A percentile compares a stretch with the other conserved stretches of the same genome.
phyloP scores from a whole-genome alignment of 1,140 invertebrate genomes.

The Neotoxoptera formosana region DNA sequence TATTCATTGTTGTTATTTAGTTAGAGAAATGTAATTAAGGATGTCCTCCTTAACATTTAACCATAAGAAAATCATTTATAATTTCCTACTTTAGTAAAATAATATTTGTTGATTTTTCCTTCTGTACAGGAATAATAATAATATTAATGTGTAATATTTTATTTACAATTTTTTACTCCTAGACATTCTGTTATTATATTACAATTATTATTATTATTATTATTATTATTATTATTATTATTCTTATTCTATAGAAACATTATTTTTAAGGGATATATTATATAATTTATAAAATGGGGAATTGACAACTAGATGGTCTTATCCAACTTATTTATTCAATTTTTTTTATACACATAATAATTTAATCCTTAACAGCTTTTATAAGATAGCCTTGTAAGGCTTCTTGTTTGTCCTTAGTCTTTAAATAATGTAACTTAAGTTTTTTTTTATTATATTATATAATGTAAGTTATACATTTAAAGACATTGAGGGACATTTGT shows the following conservation, averaged over 20 bases:
- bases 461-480: constrained; percentile 58
- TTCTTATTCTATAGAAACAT: constrained; percentile 51
- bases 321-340: constrained; percentile 57
- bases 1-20: constrained; percentile 56
- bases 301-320: constrained; percentile 43
- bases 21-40: constrained; percentile 56
- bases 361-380: constrained; percentile 55
- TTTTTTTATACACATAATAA: constrained; percentile 52
- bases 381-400: constrained; percentile 42
- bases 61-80: constrained; percentile 53
- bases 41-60: constrained; percentile 41
- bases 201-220: constrained; percentile 47
- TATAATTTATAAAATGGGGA: constrained; percentile 55
- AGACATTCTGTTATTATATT: constrained; percentile 58
- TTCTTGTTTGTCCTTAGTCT: constrained; percentile 57
- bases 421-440: constrained; percentile 57
- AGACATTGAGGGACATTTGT: constrained; percentile 51
- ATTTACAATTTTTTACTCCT: constrained; percentile 58
- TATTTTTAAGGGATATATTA: constrained; percentile 55
- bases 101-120: constrained; percentile 58
- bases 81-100: constrained; percentile 58
- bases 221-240: constrained; percentile 45
- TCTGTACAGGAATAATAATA: constrained; percentile 57
- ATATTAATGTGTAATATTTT: constrained; percentile 56
- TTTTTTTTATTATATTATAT: constrained; percentile 57